Base-by-base conservation (phyloP, 2,888 invertebrate species). In the Dryadula phaetusa region DNA sequence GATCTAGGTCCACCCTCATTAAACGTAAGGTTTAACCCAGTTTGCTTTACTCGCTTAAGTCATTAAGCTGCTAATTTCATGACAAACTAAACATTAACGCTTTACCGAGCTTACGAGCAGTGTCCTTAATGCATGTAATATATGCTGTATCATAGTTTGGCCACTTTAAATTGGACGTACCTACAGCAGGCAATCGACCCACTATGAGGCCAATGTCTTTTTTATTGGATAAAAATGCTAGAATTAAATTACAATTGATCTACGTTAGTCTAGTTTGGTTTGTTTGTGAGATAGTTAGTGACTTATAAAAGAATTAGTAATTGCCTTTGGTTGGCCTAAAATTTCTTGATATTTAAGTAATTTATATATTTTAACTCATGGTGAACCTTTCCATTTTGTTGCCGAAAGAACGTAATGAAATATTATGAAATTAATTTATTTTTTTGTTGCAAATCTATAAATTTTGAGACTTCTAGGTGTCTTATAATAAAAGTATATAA, bases 81-180 rank as follows among this genome's bases (percentile, higher is more conserved):
- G 64, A 71, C 69, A 67, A 69, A 66, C 71, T 69, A 71, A 69
- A 67, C 66, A 69, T 71, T 67, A 70, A 58, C 70, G 49, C 60
- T 65, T 65, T 49, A 32, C 63, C 42, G 52, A 54, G 58, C 65
- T 32, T 32, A 60, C 60, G 60, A 56, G 40, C 56, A 37, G 34
- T 56, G 56, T 60, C 46, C 32, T 32, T 60, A 60, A 60, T 60
- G 44, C 44, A 46, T 46, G 60, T 46, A 8, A 46, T 46, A 60
- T 60, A 28, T 28, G 37, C 49, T 20, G 22, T 60, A 58, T 60
- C 64, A 58, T 49, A 60, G 40, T 65, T 65, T 40, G 58, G 28
- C 40, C 28, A 67, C 42, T 58, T 42, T 60, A 52, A 60, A 53
- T 64, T 46, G 64, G 18, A 44, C 52, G 37, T 53, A 60, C 58